Evolutionary conservation across 2,888 invertebrate genomes (phyloP).

Genomic region (Mythimna vitellina): DNA sequence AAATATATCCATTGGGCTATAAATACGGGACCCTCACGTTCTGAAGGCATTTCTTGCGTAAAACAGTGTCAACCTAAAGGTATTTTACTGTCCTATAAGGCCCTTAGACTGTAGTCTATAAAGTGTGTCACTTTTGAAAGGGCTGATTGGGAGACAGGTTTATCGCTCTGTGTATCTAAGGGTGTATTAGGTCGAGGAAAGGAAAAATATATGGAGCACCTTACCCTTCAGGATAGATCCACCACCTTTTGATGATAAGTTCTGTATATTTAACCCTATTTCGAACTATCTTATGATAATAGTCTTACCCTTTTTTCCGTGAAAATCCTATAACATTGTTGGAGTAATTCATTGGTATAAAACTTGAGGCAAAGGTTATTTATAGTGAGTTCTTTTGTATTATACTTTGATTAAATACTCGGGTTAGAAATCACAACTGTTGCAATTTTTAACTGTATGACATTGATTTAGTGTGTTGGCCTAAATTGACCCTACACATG

Average conservation of each 20-base stretch:
- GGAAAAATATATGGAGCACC: slow-evolving; percentile 52
- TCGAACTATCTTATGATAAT: slow-evolving; percentile 9
- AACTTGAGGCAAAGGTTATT: background rate
- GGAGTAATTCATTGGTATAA: slow-evolving; percentile 1
- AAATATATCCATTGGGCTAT: slow-evolving; percentile 49
- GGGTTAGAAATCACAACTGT: background rate
- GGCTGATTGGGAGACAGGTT: slow-evolving; percentile 58
- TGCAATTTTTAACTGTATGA: slow-evolving; percentile 14
- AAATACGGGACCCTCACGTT: slow-evolving; percentile 50
- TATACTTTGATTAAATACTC: background rate
- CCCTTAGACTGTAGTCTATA: slow-evolving; percentile 54
- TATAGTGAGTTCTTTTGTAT: background rate
- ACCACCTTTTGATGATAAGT: slow-evolving; percentile 30
- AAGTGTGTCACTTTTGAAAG: slow-evolving; percentile 58
- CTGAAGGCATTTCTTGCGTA: slow-evolving; percentile 43
- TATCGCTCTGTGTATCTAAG: slow-evolving; percentile 48
- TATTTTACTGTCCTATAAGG: slow-evolving; percentile 56
- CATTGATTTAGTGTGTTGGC: slow-evolving; percentile 44
- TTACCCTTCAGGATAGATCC: slow-evolving; percentile 30
- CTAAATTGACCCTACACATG: slow-evolving; percentile 30
- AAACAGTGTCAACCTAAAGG: slow-evolving; percentile 61
- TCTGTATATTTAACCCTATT: slow-evolving; percentile 40
- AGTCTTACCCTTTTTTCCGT: slow-evolving; percentile 13
- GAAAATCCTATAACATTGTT: slow-evolving; percentile 10
- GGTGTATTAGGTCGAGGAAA: slow-evolving; percentile 33